These are phyloP conservation scores for Drosophila rubida DNA, from an alignment of 2,888 invertebrate species.

Conservation along the genomic window DNA sequence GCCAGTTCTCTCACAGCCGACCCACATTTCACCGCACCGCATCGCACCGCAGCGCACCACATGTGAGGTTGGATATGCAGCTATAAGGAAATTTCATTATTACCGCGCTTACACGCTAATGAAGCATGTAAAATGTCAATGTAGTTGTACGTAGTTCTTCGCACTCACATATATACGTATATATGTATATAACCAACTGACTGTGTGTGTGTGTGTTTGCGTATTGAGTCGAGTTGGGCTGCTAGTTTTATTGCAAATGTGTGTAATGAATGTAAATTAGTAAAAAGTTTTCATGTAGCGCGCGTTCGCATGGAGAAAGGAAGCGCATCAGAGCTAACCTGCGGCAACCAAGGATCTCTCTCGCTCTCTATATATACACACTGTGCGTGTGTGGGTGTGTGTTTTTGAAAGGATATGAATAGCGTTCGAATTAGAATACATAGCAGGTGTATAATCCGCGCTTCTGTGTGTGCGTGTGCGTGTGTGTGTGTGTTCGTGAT, in stretches of 20 bases:
- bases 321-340: slow-evolving; percentile 66
- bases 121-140: slow-evolving; percentile 82
- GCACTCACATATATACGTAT: slow-evolving; percentile 3
- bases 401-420: slow-evolving; percentile 57
- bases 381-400: slow-evolving; percentile 7
- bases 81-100: slow-evolving; percentile 82
- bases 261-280: slow-evolving; percentile 82
- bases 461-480: slow-evolving; percentile 14
- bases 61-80: slow-evolving; percentile 66
- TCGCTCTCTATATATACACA: slow-evolving; percentile 9
- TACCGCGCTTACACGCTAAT: slow-evolving; percentile 81
- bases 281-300: slow-evolving; percentile 71
- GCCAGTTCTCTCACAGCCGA: slow-evolving; percentile 5
- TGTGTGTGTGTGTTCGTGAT: slow-evolving; percentile 32
- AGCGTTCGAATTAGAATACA: slow-evolving; percentile 69
- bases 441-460: slow-evolving; percentile 30
- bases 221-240: slow-evolving; percentile 57
- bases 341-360: slow-evolving; percentile 66
- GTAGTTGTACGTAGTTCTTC: slow-evolving; percentile 55
- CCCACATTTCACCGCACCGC: background rate
- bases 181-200: no score
- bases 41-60: background rate
- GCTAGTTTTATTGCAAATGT: slow-evolving; percentile 81
- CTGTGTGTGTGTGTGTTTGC: slow-evolving; percentile 11
- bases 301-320: slow-evolving; percentile 47